phyloP scores from a whole-genome alignment of 2,888 invertebrate species.

The Cylloceria caligata region DNA sequence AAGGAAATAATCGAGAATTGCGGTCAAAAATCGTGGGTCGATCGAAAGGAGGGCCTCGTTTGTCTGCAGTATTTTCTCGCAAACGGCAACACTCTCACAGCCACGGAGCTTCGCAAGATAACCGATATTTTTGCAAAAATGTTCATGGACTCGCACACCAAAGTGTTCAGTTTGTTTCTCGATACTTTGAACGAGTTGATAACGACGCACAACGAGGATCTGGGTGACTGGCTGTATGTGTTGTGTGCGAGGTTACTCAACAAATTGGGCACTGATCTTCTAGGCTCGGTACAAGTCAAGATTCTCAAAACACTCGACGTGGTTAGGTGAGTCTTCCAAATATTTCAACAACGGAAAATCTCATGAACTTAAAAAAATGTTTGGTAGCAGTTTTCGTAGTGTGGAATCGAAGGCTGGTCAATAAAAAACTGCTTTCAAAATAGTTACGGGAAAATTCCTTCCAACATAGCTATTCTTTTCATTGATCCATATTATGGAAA shows the following conservation, averaged over 20 bases:
- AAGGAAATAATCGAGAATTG: slow-evolving; percentile 94
- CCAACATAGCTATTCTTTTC: too few species aligned
- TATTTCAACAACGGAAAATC: slow-evolving; percentile 10
- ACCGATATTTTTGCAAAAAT: slow-evolving; percentile 97
- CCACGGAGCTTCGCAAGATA: slow-evolving; percentile 92
- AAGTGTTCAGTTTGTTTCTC: slow-evolving; percentile 96
- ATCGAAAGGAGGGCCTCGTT: slow-evolving; percentile 96
- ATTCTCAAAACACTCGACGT: slow-evolving; percentile 94
- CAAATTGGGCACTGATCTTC: slow-evolving; percentile 95
- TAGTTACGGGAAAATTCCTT: too few species aligned
- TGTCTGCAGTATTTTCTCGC: slow-evolving; percentile 91
- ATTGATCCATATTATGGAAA: too few species aligned
- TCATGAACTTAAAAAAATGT: not conserved
- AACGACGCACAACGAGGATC: slow-evolving; percentile 92
- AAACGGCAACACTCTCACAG: slow-evolving; percentile 88
- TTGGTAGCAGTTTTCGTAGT: too few species aligned
- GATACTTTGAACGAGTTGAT: slow-evolving; percentile 97
- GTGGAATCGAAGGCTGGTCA: too few species aligned
- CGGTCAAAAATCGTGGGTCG: slow-evolving; percentile 96
- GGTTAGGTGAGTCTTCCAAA: slow-evolving; percentile 86
- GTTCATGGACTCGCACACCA: slow-evolving; percentile 98
- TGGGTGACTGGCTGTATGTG: slow-evolving; percentile 97
- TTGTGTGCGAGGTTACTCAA: slow-evolving; percentile 94
- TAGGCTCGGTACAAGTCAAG: slow-evolving; percentile 96
- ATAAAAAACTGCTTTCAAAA: too few species aligned